Evolutionary conservation across 2,888 invertebrate genomes (phyloP), one percentile per base, ranked within the genome.

Genomic region (Lycaena phlaeas): DNA sequence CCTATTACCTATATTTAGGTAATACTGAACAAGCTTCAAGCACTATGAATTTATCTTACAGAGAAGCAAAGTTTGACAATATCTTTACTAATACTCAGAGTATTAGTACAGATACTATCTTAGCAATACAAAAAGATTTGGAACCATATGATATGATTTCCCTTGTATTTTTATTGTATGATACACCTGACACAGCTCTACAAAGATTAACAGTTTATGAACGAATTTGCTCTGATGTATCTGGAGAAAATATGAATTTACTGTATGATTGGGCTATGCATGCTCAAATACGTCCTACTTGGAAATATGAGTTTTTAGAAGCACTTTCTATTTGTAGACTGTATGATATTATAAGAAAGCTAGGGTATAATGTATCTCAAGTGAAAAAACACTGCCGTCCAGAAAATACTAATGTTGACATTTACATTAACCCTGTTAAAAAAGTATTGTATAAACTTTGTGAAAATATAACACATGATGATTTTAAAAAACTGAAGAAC

Each of bases 261-360:
- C 52, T 84, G 2, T 68, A 64, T 27, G 73, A 82, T 10, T 84
- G 84, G 84, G 75, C 68, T 1, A 52, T 62, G 4, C 57, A 66
- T 28, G 67, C 69, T 2, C 76, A 77, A 27, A 48, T 57, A 1
- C 60, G 56, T 17, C 45, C 64, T 1, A 64, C 61, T 11, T 84
- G 84, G 82, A 71, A 59, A 51, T 59, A 74, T 42, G 71, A 81
- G 50, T 74, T 84, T 41, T 45, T 84, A n/a, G 84, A 84, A 58
- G 78, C 78, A 2, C 61, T 84, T 2, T 49, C 68, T 9, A 61
- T 74, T 41, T 81, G 81, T 42, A 72, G 79, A 46, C 55, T 78
- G 1, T 64, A 68, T 45, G 59, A 57, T 11, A 50, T 79, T 7
- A 65, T 82, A 27, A 68, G 64, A 41, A 81, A 77, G 57, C 51